Base-by-base conservation (phyloP, 2,113 vertebrate species). In the Nycticryphes semicollaris region DNA sequence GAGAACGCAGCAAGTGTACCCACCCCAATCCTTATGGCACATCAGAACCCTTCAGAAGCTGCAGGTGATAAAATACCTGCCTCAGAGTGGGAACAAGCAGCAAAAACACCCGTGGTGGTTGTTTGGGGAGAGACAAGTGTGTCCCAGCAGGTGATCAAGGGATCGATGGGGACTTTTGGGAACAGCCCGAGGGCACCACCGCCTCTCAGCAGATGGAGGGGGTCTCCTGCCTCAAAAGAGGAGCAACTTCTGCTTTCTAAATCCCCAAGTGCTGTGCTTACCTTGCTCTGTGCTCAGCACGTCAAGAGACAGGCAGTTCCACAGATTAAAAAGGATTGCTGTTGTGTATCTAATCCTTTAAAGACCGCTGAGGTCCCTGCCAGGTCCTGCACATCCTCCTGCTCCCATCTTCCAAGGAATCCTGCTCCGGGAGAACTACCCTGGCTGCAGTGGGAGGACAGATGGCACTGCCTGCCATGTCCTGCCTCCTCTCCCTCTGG, bases 41-140 rank as follows among this genome's bases (percentile, higher is more conserved):
- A 41, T 27, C 63, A n/a, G 13, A 33, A 13, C 35, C 53, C 39
- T 48, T 7, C 43, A 16, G 79, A 69, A 94, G 75, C 90, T 57
- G 67, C 70, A 4, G 86, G 66, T 33, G 95, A 87, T 87, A 83
- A 94, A 95, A 95, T 75, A 93, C 14, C 48, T 37, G 75, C n/a
- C 43, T 43, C 11, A 43, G 43, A 43, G 43, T 43, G 43, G 43
- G 43, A 43, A 43, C 43, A 43, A 43, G 43, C 43, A 14, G 43
- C 43, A 43, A 43, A 43, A 43, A 6, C 43, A 43, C 13, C 19
- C 0, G 0, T 6, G 21, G 33, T 74, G 27, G 69, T 14, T 62
- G 4, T 8, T 48, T 39, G 1, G 2, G 31, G 67, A 43, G 57
- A 18, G 11, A 70, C 8, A 47, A 25, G 76, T 9, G 43, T 18